Percentiles rank a stretch among this genome's conserved stretches.
Evolutionary conservation across 2,113 vertebrate genomes (phyloP).

Genomic region (Scatophagus argus): DNA sequence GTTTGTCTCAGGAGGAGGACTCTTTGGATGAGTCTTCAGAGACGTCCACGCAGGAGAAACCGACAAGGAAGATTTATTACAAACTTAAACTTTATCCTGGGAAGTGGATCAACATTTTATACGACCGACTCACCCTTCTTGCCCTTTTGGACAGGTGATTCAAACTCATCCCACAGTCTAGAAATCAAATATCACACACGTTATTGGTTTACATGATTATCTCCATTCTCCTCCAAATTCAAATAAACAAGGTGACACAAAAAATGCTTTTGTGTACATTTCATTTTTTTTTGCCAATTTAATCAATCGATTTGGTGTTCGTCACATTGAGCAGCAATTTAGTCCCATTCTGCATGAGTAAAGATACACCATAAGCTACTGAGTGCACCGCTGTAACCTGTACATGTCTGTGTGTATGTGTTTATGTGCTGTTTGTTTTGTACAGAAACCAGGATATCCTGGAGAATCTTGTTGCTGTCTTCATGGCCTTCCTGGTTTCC

Average conservation of each 20-base stretch:
- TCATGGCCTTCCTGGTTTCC: constrained; percentile 93
- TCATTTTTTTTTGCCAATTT: background rate
- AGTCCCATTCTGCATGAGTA: background rate
- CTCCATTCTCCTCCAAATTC: background rate
- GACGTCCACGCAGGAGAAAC: constrained; percentile 90
- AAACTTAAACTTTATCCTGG: constrained; percentile 94
- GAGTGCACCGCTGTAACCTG: background rate
- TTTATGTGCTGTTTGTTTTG: constrained; percentile 16
- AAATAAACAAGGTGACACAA: background rate
- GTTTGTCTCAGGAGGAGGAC: constrained; percentile 85
- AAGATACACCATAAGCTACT: too few species aligned
- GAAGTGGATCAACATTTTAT: constrained; percentile 95
- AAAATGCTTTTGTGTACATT: background rate
- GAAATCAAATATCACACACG: background rate
- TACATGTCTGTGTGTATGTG: constrained; percentile 1
- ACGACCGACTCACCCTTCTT: constrained; percentile 92
- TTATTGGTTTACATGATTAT: background rate
- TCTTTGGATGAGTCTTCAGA: constrained; percentile 89
- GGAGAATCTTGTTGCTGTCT: constrained; percentile 90
- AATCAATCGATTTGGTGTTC: background rate
- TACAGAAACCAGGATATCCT: constrained; percentile 85
- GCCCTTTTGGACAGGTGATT: constrained; percentile 93
- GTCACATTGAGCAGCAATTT: background rate
- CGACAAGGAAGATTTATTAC: constrained; percentile 92
- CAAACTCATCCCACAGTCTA: background rate